Conservation (phyloP, 2,113 vertebrate species). For the Erpornis zantholeuca region DNA sequence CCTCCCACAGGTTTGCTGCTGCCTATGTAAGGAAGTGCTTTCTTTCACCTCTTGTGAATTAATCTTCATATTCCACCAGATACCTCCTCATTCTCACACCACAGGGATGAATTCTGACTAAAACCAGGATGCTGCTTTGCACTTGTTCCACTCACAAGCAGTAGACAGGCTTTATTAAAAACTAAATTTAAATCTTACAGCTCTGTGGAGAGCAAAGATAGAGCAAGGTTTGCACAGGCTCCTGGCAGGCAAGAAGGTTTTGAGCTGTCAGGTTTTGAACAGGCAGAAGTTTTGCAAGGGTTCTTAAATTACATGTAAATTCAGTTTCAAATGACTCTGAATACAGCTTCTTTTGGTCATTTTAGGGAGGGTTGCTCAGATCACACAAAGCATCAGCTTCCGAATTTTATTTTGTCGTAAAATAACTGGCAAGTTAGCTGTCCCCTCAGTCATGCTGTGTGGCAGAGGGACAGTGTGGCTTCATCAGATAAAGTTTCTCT, state of each 20-base stretch:
- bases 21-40: neutral
- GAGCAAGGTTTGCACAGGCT: neutral
- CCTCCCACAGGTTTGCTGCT: constrained; percentile 1
- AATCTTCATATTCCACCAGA: neutral
- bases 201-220: neutral
- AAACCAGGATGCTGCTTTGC: neutral
- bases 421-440: neutral
- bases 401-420: neutral
- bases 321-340: neutral
- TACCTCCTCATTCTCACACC: neutral
- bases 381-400: neutral
- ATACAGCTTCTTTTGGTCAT: neutral
- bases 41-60: neutral
- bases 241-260: neutral
- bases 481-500: neutral
- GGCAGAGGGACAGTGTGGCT: neutral
- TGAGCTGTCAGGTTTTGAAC: neutral
- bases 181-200: neutral
- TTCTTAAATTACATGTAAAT: neutral
- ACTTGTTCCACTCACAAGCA: neutral
- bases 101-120: neutral
- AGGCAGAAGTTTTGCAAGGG: neutral
- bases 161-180: neutral
- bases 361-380: neutral
- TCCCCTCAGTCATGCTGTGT: neutral